Evolutionary conservation across 1,140 invertebrate genomes (phyloP), one percentile per base, ranked within the genome.

Genomic region (Fopius arisanus): DNA sequence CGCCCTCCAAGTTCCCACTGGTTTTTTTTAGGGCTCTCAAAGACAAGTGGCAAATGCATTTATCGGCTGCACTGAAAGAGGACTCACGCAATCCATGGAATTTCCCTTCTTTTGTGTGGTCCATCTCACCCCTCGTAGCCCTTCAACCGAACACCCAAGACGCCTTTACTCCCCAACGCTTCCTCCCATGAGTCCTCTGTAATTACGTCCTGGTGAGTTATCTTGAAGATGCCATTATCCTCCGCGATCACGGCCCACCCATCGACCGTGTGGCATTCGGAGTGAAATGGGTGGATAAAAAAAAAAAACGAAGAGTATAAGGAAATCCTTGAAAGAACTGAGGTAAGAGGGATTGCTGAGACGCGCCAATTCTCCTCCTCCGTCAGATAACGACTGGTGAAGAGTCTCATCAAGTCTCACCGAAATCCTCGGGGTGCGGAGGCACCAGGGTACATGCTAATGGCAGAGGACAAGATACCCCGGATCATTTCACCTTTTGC

Each of bases 151-250:
- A 65, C 26, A 40, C 65, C 43, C 31, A 41, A 51, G 28, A 48
- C 23, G 41, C 19, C 26, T 16, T 37, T 54, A 31, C 41, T 72
- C 69, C 73, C 59, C 67, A 33, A 67, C 65, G 4, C 3, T 69
- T 54, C 41, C 16, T 12, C 33, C 16, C 62, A 26, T n/a, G 43
- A 65, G 37, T 65, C 28, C 65, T 43, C 41, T 54, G 67, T 73
- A 76, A 73, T 76, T 73, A 76, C 67, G 75, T 73, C 67, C 59
- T 9, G 26, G 59, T 33, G 67, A 70, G 54, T 73, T 70, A 76
- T 73, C 41, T 48, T 41, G 65, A 59, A n/a, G 67, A 70, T 29
- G 71, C 67, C 59, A 76, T 76, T 76, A 76, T 70, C 51, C 65
- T 41, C 26, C 2, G 29, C 12, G 14, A 70, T 70, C 43, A 51